Evolutionary conservation across 2,113 vertebrate species (phyloP).

Genomic region (Fregata magnificens): DNA sequence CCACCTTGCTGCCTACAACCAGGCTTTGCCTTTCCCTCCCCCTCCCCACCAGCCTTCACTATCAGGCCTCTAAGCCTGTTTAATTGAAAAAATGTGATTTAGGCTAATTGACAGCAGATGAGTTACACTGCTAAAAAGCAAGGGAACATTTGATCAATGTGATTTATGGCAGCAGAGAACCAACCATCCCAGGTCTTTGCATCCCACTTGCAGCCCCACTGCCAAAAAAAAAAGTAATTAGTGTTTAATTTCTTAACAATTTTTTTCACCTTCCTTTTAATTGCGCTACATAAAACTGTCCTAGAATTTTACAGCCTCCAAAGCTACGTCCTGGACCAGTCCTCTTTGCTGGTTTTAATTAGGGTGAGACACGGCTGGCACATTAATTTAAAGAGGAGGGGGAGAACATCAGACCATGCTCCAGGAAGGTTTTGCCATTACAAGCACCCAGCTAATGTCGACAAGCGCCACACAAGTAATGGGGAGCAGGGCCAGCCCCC

Average conservation of each 20-base stretch:
- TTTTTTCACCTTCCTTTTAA: conserved; percentile 79
- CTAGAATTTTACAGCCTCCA: conserved; percentile 79
- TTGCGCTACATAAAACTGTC: conserved; percentile 81
- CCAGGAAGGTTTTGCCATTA: conserved; percentile 43
- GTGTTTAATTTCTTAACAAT: conserved; percentile 81
- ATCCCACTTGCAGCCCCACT: conserved; percentile 20
- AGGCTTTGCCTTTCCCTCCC: conserved; percentile 11
- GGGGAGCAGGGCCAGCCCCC: neutral
- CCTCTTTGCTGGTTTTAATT: conserved; percentile 78
- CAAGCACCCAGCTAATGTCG: neutral
- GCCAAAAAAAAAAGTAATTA: conserved; percentile 74
- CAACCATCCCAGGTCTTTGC: conserved; percentile 25
- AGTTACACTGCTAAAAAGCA: conserved; percentile 28
- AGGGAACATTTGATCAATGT: conserved; percentile 31
- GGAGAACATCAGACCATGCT: neutral
- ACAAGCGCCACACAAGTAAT: neutral
- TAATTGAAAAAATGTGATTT: conserved; percentile 79
- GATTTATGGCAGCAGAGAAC: conserved; percentile 62
- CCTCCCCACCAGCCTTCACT: conserved; percentile 44
- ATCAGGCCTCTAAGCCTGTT: conserved; percentile 47
- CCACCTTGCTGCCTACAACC: conserved; percentile 57
- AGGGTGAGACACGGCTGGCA: conserved; percentile 71
- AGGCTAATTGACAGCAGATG: conserved; percentile 80
- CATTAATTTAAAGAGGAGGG: conserved; percentile 51
- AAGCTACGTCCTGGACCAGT: conserved; percentile 67